These are phyloP conservation scores for Labroides dimidiatus DNA, from an alignment of 2,797 vertebrate genomes.

Conservation along the genomic window DNA sequence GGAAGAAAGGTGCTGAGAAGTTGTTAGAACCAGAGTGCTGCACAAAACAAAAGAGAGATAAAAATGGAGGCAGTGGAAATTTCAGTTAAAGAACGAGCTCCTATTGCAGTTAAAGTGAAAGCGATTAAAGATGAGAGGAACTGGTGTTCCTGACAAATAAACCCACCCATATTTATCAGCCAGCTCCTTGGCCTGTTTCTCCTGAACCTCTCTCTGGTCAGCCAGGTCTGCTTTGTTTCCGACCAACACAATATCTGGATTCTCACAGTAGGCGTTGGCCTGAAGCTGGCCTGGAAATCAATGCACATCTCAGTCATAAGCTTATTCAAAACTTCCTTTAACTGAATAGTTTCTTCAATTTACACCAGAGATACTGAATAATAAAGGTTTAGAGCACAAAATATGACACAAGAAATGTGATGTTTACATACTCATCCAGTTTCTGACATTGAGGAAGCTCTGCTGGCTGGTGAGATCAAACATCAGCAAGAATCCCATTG, in stretches of 20 bases:
- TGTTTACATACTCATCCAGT: constrained; percentile 95
- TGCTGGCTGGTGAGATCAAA: constrained; percentile 98
- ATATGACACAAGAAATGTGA: background rate
- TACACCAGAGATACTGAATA: background rate
- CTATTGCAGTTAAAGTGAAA: background rate
- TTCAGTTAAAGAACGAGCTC: background rate
- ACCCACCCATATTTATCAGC: constrained; percentile 94
- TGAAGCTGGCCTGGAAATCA: constrained; percentile 91
- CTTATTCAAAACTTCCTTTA: no score
- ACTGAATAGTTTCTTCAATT: background rate
- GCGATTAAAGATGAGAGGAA: background rate
- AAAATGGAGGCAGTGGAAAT: background rate
- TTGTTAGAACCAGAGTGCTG: background rate
- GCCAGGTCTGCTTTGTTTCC: constrained; percentile 95
- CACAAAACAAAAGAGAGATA: background rate
- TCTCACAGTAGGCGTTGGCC: constrained; percentile 97
- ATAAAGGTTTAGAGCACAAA: background rate
- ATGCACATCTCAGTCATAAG: background rate
- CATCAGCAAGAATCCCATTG: constrained; percentile 97
- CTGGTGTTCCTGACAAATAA: background rate
- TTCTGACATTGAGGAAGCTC: constrained; percentile 97
- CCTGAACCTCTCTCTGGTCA: constrained; percentile 94
- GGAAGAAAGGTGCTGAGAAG: constrained; percentile 10
- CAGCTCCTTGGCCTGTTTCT: constrained; percentile 93
- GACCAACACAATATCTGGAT: constrained; percentile 94